Conservation (phyloP, 92 coral and sea anemone species). For the Parazoanthus swiftii region DNA sequence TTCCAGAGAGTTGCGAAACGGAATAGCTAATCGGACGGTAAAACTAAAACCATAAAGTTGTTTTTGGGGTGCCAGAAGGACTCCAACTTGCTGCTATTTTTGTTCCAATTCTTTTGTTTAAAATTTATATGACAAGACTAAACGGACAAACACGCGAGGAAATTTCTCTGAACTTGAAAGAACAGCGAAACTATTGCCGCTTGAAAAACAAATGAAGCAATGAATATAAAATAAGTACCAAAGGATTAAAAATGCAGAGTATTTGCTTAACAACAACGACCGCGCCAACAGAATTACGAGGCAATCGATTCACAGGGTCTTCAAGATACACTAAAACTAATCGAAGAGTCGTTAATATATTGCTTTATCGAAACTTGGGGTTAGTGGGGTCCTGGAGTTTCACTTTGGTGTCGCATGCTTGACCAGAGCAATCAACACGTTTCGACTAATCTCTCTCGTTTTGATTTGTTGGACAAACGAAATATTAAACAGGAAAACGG, state of each 20-base stretch:
- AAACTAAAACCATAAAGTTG: neutral
- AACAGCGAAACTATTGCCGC: constrained; percentile 8
- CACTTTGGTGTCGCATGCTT: constrained; percentile 10
- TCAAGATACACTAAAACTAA: neutral
- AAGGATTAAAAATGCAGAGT: constrained; percentile 27
- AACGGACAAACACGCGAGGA: neutral
- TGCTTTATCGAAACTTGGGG: neutral
- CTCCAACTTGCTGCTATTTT: constrained; percentile 7
- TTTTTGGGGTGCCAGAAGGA: neutral
- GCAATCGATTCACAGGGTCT: constrained; percentile 3
- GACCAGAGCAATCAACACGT: constrained; percentile 42
- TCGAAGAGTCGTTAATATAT: neutral
- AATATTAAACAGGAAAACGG: constrained; percentile 50
- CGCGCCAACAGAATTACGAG: constrained; percentile 18
- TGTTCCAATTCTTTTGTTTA: constrained; percentile 13
- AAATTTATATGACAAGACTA: neutral
- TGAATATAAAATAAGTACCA: constrained; percentile 12
- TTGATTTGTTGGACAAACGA: constrained; percentile 55
- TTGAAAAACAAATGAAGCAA: constrained; percentile 9
- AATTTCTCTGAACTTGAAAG: constrained; percentile 11
- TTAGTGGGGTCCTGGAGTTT: neutral
- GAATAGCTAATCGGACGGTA: neutral
- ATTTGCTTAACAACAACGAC: constrained; percentile 30
- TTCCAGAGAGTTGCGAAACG: neutral
- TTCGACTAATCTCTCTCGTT: constrained; percentile 5